Evolutionary conservation across 64 coral and sea anemone genomes (phyloP).

Genomic region (Montipora capricornis): DNA sequence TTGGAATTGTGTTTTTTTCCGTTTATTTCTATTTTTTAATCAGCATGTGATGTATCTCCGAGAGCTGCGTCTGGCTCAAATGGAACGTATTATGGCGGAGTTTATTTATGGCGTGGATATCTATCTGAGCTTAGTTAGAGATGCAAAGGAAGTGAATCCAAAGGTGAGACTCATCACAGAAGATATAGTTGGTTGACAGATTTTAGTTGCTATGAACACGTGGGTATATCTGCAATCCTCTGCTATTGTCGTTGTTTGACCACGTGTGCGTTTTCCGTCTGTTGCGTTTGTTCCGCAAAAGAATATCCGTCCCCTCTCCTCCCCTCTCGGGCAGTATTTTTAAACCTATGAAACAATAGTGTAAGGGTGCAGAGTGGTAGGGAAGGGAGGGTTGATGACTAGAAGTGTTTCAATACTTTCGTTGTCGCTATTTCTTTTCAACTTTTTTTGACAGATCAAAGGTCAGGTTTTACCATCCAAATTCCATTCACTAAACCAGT

Average conservation of each 20-base stretch:
- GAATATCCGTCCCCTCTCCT: too few relatives aligned
- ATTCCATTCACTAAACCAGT: conserved; percentile 69
- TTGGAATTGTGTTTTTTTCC: too few relatives aligned
- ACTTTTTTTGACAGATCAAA: conserved; percentile 49
- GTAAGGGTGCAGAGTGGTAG: too few relatives aligned
- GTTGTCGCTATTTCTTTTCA: too few relatives aligned
- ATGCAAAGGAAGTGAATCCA: conserved; percentile 58
- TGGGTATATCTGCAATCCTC: too few relatives aligned
- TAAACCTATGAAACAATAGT: too few relatives aligned
- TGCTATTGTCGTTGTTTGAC: too few relatives aligned
- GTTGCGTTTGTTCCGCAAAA: too few relatives aligned
- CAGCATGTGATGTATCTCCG: conserved; percentile 95
- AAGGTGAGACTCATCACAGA: conserved; percentile 29
- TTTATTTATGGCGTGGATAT: conserved; percentile 91
- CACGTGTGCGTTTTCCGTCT: too few relatives aligned
- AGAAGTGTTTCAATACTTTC: too few relatives aligned
- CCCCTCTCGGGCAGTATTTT: too few relatives aligned
- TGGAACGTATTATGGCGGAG: conserved; percentile 92
- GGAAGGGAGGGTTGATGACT: too few relatives aligned
- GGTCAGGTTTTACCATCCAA: conserved; percentile 66
- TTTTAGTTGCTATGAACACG: neutral
- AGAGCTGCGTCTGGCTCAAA: conserved; percentile 92
- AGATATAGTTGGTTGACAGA: neutral
- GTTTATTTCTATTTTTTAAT: neutral
- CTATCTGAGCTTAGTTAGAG: conserved; percentile 77